These are phyloP conservation scores for Hemicentrotus pulcherrimus DNA, from an alignment of 35 echinoderm and acorn worm species.

Conservation along the genomic window DNA sequence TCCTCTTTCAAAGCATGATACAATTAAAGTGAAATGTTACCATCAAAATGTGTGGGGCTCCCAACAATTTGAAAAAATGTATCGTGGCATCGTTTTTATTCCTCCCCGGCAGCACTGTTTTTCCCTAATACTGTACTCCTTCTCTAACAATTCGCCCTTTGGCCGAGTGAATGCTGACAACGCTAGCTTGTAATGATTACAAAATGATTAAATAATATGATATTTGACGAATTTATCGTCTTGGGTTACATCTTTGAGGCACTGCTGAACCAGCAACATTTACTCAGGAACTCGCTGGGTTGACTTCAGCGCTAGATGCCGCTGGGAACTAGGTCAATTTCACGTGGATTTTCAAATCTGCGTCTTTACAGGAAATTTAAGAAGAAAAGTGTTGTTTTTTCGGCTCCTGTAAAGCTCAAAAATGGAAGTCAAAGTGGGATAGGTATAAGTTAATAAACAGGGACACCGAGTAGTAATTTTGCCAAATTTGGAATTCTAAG, in stretches of 20 bases:
- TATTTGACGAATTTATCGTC: not conserved
- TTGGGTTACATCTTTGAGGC: not conserved
- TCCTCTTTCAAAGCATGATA: no score
- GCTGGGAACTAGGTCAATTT: constrained; percentile 14
- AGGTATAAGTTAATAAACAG: not conserved
- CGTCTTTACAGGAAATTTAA: not conserved
- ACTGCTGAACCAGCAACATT: not conserved
- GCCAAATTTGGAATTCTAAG: not conserved
- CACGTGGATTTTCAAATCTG: not conserved
- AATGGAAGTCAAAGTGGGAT: not conserved
- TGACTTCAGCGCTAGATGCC: not conserved
- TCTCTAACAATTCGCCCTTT: not conserved
- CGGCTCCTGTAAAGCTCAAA: not conserved
- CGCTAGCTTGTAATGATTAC: not conserved
- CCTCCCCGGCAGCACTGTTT: not conserved
- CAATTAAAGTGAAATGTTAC: no score
- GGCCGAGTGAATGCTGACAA: not conserved
- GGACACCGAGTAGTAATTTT: not conserved
- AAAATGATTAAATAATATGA: not conserved
- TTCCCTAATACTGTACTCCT: not conserved
- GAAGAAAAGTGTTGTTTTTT: not conserved
- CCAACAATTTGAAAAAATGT: not conserved
- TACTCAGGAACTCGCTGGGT: not conserved
- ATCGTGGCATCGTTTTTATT: not conserved
- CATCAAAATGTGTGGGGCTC: no score